Evolutionary conservation across 2,888 invertebrate genomes (phyloP), one percentile per base, ranked within the genome.

Genomic region (Polydrusus tereticollis): DNA sequence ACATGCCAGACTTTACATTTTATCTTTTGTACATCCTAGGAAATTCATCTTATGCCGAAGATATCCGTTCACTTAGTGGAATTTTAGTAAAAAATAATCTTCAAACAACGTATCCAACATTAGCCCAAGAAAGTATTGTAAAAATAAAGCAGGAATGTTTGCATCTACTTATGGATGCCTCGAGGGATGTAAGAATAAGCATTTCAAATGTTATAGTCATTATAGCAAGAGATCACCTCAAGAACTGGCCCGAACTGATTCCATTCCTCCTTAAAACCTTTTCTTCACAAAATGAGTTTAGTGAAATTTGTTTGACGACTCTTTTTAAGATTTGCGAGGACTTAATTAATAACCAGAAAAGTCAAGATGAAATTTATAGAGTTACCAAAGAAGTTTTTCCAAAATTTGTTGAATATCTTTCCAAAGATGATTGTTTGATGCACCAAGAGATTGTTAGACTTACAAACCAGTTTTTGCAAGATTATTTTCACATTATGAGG

Each of bases 291-390:
- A 95, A 98, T 85, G 95, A 96, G 83, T 94, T 94, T 88, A 92
- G 96, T 79, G 98, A 99, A 91, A 98, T 98, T 80, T 95, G 99
- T 45, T 96, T 99, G 86, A 97, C 97, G 78, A 98, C 99, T 10
- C 85, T 99, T 76, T 98, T 99, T 86, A 99, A 99, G 86, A 97
- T 99, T 64, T 99, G 99, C 86, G 99, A 99, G 88, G 99, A 99
- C 50, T 67, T 82, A 85, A 96, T 96, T 29, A 79, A 74, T 41
- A 77, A 77, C 52, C 80, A 81, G 38, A 82, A 82, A 74, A 62
- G 79, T 6, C 80, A 81, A 64, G 81, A 82, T 21, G 82, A 83
- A 63, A 80, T 82, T 59, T 81, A 79, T 62, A 66, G 78, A 43
- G 76, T 82, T 16, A 81, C 80, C 5, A 80, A 80, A 66, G 81